These are phyloP conservation scores for Dioctria linearis DNA, from an alignment of 2,888 invertebrate species.

Conservation along the genomic window DNA sequence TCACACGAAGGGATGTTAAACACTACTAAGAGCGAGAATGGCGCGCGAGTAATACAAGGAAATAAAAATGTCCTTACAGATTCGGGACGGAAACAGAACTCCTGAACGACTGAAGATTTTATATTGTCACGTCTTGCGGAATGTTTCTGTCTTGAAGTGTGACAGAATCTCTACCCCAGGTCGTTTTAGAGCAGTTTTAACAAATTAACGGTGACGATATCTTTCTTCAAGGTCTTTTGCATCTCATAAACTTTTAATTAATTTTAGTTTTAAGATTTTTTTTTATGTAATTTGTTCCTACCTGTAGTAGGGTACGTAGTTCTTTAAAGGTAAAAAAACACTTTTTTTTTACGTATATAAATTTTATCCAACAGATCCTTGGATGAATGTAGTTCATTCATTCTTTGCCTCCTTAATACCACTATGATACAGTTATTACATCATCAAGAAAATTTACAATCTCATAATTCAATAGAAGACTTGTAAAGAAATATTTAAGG, in stretches of 20 bases:
- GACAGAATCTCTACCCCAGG: background rate
- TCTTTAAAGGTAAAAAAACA: too few relatives aligned
- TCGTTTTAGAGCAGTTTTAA: background rate
- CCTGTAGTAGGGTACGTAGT: too few relatives aligned
- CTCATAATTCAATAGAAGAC: constrained; percentile 55
- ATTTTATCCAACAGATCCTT: background rate
- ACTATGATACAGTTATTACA: constrained; percentile 56
- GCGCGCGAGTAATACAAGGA: background rate
- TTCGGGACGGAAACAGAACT: constrained; percentile 12
- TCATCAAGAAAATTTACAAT: constrained; percentile 57
- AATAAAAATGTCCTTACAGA: constrained; percentile 41
- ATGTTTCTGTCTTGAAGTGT: background rate
- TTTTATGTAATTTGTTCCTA: background rate
- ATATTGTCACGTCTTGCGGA: constrained; percentile 38
- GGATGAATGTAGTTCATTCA: constrained; percentile 21
- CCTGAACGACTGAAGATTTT: constrained; percentile 23
- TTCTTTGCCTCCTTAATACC: constrained; percentile 47
- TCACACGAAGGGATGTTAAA: constrained; percentile 36
- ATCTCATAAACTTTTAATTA: constrained; percentile 38
- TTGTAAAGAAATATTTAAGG: constrained; percentile 8
- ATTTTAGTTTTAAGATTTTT: constrained; percentile 12
- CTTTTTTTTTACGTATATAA: background rate
- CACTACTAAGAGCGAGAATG: background rate
- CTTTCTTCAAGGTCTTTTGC: background rate
- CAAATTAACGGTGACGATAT: constrained; percentile 4